Conservation (phyloP, 2,113 vertebrate species). For the cattle (Bos taurus) region DNA sequence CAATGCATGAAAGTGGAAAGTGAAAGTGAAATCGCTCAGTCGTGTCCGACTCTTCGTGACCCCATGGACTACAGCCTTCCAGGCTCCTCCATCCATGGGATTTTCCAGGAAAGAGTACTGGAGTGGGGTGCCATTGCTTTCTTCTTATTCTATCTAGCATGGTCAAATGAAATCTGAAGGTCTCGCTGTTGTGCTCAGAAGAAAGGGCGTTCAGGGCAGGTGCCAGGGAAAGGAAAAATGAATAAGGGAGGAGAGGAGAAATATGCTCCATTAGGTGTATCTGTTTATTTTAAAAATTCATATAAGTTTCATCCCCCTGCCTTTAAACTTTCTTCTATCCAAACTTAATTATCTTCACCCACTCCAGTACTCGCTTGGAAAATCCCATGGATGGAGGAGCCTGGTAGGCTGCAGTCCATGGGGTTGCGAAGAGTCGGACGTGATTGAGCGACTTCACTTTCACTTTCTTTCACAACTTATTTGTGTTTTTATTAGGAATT, state of each 20-base stretch:
- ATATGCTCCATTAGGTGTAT: background rate
- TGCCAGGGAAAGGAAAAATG: background rate
- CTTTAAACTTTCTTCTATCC: slow-evolving; percentile 6
- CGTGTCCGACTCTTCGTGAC: too few relatives aligned
- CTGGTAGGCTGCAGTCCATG: background rate
- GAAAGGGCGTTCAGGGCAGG: background rate
- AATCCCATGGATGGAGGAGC: background rate
- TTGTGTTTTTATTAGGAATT: background rate
- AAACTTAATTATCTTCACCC: background rate
- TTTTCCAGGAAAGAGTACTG: too few relatives aligned
- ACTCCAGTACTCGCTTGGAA: background rate
- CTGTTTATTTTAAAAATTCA: background rate
- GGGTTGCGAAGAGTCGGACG: fast-evolving
- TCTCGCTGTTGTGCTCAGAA: background rate
- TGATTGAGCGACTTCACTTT: background rate
- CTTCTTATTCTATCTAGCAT: background rate
- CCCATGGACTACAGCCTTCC: too few relatives aligned
- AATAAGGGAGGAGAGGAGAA: background rate
- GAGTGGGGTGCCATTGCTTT: too few relatives aligned
- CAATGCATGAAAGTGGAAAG: too few relatives aligned
- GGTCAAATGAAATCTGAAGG: background rate
- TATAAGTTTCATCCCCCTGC: background rate
- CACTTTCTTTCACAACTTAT: background rate
- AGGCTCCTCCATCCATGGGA: too few relatives aligned
- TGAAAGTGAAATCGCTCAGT: too few relatives aligned